These are phyloP conservation scores for Silurus glanis DNA, from an alignment of 2,113 vertebrate genomes.

Conservation along the genomic window DNA sequence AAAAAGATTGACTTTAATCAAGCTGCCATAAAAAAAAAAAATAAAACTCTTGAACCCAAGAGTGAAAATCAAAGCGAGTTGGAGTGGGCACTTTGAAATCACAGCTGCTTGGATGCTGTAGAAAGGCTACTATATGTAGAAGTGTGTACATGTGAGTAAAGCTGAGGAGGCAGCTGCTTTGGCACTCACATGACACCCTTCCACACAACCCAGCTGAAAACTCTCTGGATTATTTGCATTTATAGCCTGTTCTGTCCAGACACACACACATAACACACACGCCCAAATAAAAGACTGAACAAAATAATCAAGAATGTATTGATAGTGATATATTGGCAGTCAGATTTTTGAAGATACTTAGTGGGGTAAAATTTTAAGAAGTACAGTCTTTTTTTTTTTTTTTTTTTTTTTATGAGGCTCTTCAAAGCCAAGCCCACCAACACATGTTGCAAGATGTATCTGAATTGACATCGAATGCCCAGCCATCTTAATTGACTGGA, in stretches of 20 bases:
- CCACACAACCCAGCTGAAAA: conserved; percentile 39
- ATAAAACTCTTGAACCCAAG: conserved; percentile 9
- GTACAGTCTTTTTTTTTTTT: not conserved
- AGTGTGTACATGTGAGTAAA: conserved; percentile 7
- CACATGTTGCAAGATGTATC: not conserved
- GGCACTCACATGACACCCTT: conserved; percentile 40
- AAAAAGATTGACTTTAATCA: conserved; percentile 19
- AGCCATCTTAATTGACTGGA: not conserved
- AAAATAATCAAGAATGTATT: not conserved
- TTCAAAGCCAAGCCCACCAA: not conserved
- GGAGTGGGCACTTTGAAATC: conserved; percentile 19
- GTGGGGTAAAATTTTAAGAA: not conserved
- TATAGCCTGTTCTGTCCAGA: not conserved
- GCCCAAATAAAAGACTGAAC: not conserved
- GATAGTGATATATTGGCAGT: not conserved
- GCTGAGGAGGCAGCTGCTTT: conserved; percentile 31
- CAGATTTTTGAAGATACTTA: not conserved
- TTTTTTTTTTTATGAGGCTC: not conserved
- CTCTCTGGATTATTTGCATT: conserved; percentile 11
- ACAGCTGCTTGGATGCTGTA: conserved; percentile 41
- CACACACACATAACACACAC: not conserved
- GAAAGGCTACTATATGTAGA: conserved; percentile 29
- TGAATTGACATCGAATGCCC: not conserved
- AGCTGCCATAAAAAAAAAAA: not conserved
- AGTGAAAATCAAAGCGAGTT: conserved; percentile 2